phyloP scores from a whole-genome alignment of 2,888 invertebrate genomes.

The Himalopsyche anomala region DNA sequence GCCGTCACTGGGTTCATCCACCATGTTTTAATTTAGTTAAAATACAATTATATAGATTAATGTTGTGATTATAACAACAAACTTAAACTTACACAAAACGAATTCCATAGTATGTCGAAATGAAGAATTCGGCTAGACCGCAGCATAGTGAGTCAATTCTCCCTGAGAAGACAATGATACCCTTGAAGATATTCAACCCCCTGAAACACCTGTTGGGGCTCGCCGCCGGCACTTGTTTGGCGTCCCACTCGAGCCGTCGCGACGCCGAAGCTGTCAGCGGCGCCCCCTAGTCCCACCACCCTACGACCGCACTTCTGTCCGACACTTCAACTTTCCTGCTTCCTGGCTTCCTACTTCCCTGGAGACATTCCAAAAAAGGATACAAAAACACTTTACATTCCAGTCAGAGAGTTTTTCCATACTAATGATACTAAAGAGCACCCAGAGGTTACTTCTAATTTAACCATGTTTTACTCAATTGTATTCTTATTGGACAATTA shows the following conservation, averaged over 20 bases:
- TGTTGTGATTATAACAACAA: too few species aligned
- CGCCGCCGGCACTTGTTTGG: constrained; percentile 22
- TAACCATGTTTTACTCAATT: too few species aligned
- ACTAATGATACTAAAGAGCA: too few species aligned
- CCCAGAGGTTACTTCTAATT: too few species aligned
- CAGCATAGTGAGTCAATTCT: background rate
- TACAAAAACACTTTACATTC: background rate
- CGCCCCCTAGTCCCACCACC: background rate
- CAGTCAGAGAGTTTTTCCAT: too few species aligned
- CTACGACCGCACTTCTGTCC: constrained; percentile 14
- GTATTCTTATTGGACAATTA: too few species aligned
- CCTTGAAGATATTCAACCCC: constrained; percentile 26
- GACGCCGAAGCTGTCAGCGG: constrained; percentile 5
- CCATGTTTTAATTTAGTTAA: too few species aligned
- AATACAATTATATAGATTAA: too few species aligned
- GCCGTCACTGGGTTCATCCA: too few species aligned
- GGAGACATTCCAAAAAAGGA: background rate
- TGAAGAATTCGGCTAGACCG: background rate
- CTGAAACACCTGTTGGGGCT: constrained; percentile 19
- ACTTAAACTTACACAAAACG: too few species aligned
- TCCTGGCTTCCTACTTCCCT: background rate
- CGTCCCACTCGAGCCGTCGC: constrained; percentile 22
- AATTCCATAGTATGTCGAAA: too few species aligned
- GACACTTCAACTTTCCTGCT: constrained; percentile 5
- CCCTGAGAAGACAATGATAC: background rate